Conservation (phyloP, 1,140 invertebrate species). For the Harpegnathos saltator region DNA sequence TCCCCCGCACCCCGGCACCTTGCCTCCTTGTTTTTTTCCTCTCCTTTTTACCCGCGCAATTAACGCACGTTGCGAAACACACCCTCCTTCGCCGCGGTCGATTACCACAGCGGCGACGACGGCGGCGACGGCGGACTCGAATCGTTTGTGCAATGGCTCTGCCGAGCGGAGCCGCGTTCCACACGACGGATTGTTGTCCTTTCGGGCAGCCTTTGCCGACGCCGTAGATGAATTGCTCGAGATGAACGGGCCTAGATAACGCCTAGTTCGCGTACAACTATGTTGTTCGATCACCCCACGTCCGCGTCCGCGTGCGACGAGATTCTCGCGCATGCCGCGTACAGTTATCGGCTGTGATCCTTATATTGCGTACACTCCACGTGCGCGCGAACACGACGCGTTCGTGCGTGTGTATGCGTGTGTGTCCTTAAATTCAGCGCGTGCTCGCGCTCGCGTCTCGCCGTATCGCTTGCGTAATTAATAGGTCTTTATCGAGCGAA, state of each 20-base stretch:
- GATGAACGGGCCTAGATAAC: conserved; percentile 73
- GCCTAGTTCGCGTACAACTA: conserved; percentile 17
- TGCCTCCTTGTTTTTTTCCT: too few relatives aligned
- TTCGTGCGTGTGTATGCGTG: too few relatives aligned
- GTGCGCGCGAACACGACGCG: not conserved
- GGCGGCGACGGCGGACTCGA: not conserved
- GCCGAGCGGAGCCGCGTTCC: not conserved
- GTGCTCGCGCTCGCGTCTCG: not conserved
- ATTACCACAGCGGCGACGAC: conserved; percentile 36
- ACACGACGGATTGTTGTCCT: conserved; percentile 39
- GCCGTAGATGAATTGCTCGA: conserved; percentile 62
- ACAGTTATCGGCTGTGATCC: conserved; percentile 5
- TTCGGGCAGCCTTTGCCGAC: conserved; percentile 12
- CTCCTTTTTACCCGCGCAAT: conserved; percentile 2
- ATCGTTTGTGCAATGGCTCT: conserved; percentile 62
- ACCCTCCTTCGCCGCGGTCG: conserved; percentile 4
- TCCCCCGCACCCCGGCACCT: too few relatives aligned
- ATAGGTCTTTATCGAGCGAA: conserved; percentile 67
- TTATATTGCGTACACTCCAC: conserved; percentile 21
- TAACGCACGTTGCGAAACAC: conserved; percentile 62
- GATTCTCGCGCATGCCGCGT: conserved; percentile 11
- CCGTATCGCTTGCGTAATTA: conserved; percentile 47
- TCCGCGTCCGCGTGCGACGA: not conserved
- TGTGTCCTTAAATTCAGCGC: conserved; percentile 21
- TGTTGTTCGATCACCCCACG: conserved; percentile 16